Percentiles rank a stretch among this genome's conserved stretches.
Conservation (phyloP, 23 tunicate species). For the Diplosoma virens region DNA sequence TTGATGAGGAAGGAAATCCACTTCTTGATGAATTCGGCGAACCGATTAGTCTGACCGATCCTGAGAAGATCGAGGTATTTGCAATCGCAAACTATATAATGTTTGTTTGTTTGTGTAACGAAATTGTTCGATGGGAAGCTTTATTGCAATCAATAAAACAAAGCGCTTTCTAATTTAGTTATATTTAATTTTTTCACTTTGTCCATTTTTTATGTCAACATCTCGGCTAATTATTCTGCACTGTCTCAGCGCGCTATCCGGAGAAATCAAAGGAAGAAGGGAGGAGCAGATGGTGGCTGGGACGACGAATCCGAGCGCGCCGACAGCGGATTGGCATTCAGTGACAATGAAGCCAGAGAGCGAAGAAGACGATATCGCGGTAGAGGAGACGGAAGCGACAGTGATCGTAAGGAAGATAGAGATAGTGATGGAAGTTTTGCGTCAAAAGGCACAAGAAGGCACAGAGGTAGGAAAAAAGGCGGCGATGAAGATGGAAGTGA, state of each 20-base stretch:
- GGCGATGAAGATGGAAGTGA: conserved; percentile 51
- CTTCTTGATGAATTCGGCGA: conserved; percentile 76
- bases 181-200: too few species aligned
- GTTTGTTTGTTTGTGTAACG: too few species aligned
- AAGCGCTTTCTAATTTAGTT: too few species aligned
- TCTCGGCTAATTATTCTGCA: too few species aligned
- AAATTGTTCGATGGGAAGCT: too few species aligned
- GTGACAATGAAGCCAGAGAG: conserved; percentile 78
- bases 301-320: conserved; percentile 68
- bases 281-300: conserved; percentile 30
- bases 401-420: conserved; percentile 34
- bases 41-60: conserved; percentile 48
- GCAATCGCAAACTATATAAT: too few species aligned
- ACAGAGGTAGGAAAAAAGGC: conserved; percentile 31
- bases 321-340: conserved; percentile 85
- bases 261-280: conserved; percentile 49
- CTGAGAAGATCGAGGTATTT: conserved; percentile 62
- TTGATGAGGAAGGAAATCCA: conserved; percentile 84
- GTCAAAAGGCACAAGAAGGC: conserved; percentile 35
- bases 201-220: too few species aligned
- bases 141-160: too few species aligned
- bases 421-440: conserved; percentile 61
- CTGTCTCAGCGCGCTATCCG: conserved; percentile 54
- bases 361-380: conserved; percentile 63
- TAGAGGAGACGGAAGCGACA: conserved; percentile 41